Percentiles rank a stretch among this genome's conserved stretches.
Evolutionary conservation across 1,140 invertebrate species (phyloP).

Genomic region (Portunus trituberculatus): DNA sequence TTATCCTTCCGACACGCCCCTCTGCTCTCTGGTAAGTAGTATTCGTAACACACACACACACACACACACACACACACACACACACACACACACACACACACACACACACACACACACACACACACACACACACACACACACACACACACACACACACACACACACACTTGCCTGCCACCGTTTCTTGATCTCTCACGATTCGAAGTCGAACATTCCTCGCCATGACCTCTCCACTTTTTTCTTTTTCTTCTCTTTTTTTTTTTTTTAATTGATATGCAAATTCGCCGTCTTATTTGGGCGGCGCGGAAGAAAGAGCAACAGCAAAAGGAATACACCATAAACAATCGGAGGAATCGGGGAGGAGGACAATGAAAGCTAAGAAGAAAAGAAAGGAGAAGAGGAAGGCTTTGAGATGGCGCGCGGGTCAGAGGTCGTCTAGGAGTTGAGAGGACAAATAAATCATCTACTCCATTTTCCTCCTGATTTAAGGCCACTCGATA

Average conservation of each 20-base stretch:
- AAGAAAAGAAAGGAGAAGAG: background rate
- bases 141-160: too few relatives aligned
- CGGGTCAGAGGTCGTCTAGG: background rate
- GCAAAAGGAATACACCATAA: background rate
- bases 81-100: too few relatives aligned
- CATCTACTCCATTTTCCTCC: too few relatives aligned
- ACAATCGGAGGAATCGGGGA: background rate
- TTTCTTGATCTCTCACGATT: background rate
- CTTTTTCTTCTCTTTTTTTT: background rate
- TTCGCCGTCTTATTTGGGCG: background rate
- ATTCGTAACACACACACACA: too few relatives aligned
- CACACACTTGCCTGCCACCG: background rate
- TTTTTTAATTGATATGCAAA: background rate
- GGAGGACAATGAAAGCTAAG: background rate
- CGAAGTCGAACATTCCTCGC: background rate
- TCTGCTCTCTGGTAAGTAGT: too few relatives aligned
- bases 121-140: too few relatives aligned
- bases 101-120: too few relatives aligned
- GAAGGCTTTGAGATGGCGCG: background rate
- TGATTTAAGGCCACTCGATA: too few relatives aligned
- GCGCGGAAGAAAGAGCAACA: background rate
- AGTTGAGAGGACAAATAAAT: conserved; percentile 2
- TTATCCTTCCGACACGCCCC: too few relatives aligned
- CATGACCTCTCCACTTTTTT: background rate
- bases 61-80: too few relatives aligned